These are phyloP conservation scores for Pipistrellus pipistrellus DNA, from an alignment of 2,797 vertebrate genomes.

Conservation along the genomic window DNA sequence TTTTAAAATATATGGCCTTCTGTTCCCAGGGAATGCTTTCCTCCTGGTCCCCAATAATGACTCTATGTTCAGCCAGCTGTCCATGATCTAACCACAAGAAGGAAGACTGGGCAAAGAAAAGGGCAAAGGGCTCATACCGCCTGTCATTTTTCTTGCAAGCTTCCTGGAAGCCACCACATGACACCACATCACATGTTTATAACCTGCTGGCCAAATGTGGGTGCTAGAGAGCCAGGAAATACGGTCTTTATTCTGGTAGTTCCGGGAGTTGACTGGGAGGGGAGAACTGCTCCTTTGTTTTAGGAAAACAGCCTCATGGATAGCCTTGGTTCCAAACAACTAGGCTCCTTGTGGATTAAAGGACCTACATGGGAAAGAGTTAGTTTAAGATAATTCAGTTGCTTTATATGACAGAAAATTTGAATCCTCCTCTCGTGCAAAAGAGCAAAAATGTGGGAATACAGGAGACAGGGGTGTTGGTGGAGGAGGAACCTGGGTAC, in stretches of 20 bases:
- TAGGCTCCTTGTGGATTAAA: background rate
- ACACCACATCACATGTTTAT: background rate
- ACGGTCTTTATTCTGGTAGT: background rate
- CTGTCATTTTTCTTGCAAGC: background rate
- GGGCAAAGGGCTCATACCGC: background rate
- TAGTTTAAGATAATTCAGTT: background rate
- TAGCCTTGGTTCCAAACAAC: background rate
- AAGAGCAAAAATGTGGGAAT: background rate
- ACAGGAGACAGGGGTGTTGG: background rate
- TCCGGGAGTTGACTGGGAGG: background rate
- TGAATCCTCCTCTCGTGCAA: background rate
- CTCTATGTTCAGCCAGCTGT: background rate
- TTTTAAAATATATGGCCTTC: background rate
- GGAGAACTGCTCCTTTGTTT: background rate
- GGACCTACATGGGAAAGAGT: background rate
- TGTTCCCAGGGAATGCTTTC: background rate
- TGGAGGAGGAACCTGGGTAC: background rate
- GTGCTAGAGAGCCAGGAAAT: background rate
- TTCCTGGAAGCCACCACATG: background rate
- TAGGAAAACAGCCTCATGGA: background rate
- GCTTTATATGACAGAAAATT: slow-evolving; percentile 14
- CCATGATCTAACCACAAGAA: background rate
- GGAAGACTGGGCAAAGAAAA: background rate
- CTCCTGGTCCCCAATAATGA: background rate
- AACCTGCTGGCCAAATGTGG: background rate